Evolutionary conservation across 2,797 vertebrate genomes (phyloP), one percentile per base, ranked within the genome.

Genomic region (Alauda arvensis): DNA sequence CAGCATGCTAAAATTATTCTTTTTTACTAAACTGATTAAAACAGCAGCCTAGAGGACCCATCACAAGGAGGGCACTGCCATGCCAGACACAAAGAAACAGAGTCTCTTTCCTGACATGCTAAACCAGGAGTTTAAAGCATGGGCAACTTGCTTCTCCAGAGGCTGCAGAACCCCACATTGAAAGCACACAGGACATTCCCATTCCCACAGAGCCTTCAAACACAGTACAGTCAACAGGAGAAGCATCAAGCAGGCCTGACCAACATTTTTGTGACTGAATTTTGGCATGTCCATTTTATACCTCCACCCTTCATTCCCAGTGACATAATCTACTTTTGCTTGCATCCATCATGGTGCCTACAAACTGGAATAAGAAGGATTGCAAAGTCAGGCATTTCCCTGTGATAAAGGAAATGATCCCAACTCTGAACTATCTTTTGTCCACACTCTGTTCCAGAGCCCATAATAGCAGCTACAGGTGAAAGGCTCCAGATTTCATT

Each of bases 21-120:
- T 86, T 85, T 90, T 75, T 48, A 71, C 70, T 75, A 76, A 68
- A 40, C 6, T 85, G 81, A 86, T 87, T 77, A 88, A 33, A 86
- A 37, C 62, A 79, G 72, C 82, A 84, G 52, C 66, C 84, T 89
- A 71, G 43, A 43, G 40, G 48, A 82, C 17, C 40, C 76, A 75
- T 70, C 66, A 62, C 18, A 75, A 85, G 72, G 49, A 60, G 14
- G 26, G 14, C 51, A 66, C 25, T 70, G 68, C 49, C 49, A 67
- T n/a, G 56, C 23, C 28, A 76, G 49, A 40, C 25, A 4, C 46
- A 79, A 81, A 84, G 40, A 78, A 86, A 89, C 52, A 83, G 14
- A 53, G 13, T 55, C 31, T 79, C n/a, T 78, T 19, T 52, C 17
- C n/a, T 52, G n/a, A 62, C 12, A 4, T 62, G 25, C 43, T 53